Percentiles rank a stretch among this genome's conserved stretches.
Conservation (phyloP, 2,797 vertebrate species). For the Poecilia wingei region DNA sequence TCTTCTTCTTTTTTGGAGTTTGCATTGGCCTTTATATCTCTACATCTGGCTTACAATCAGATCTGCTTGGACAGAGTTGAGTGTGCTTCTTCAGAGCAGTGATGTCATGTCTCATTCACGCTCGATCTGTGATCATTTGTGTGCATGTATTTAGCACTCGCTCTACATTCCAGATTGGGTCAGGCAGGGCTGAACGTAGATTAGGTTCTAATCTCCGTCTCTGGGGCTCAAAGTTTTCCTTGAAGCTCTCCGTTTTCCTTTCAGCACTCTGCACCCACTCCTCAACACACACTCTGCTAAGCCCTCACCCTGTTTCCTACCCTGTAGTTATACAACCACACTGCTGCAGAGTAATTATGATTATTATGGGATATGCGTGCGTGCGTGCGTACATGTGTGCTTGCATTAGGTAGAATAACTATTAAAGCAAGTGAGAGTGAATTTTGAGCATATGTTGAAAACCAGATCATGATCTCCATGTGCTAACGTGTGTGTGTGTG, state of each 20-base stretch:
- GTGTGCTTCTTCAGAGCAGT: constrained; percentile 71
- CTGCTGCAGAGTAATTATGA: constrained; percentile 63
- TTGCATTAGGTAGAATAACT: constrained; percentile 15
- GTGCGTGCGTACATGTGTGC: background rate
- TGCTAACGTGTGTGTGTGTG: background rate
- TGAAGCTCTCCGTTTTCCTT: constrained; percentile 60
- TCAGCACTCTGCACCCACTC: constrained; percentile 43
- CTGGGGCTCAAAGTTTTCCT: constrained; percentile 71
- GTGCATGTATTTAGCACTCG: constrained; percentile 13
- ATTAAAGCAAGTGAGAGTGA: constrained; percentile 44
- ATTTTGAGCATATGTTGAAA: constrained; percentile 45
- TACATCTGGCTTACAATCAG: constrained; percentile 59
- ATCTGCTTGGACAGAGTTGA: constrained; percentile 62
- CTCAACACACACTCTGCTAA: constrained; percentile 33
- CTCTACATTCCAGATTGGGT: constrained; percentile 71
- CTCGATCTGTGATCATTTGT: constrained; percentile 51
- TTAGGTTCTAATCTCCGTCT: constrained; percentile 79
- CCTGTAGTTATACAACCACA: constrained; percentile 66
- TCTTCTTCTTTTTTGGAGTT: constrained; percentile 6
- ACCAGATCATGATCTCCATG: constrained; percentile 42
- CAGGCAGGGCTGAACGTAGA: constrained; percentile 73
- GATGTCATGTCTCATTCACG: constrained; percentile 80
- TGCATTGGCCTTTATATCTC: constrained; percentile 29
- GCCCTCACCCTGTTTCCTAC: constrained; percentile 43
- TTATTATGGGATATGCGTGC: background rate